Conservation (phyloP, 2,113 vertebrate genomes). For the Pandion haliaetus region DNA sequence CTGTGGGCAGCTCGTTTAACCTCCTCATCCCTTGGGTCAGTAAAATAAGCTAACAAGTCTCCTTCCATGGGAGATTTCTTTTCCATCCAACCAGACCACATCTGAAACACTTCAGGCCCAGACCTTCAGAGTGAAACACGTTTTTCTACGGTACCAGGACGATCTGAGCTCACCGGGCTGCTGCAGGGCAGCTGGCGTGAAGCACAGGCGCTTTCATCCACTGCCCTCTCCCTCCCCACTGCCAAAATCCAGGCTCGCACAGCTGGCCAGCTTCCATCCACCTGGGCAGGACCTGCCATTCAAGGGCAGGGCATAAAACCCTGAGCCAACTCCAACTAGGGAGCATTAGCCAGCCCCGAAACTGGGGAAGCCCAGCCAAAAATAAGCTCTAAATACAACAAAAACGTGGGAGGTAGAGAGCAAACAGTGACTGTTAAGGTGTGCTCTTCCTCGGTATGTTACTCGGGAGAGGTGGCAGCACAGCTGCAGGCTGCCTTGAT, state of each 20-base stretch:
- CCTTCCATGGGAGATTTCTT: not conserved
- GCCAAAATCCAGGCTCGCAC: not conserved
- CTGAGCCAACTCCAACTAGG: not conserved
- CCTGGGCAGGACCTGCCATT: not conserved
- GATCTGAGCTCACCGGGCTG: not conserved
- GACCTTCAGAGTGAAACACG: not conserved
- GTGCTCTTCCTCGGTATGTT: not conserved
- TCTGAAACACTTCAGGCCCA: not conserved
- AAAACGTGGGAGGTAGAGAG: not conserved
- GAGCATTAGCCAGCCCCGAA: not conserved
- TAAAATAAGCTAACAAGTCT: not conserved
- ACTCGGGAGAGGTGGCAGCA: not conserved
- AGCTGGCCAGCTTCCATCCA: not conserved
- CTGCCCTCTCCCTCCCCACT: not conserved
- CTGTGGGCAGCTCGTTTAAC: not conserved
- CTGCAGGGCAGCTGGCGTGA: not conserved
- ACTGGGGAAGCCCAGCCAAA: not conserved
- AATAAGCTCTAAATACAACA: not conserved
- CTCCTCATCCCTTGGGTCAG: not conserved
- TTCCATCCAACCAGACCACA: not conserved
- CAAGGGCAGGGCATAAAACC: not conserved
- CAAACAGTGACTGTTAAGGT: not conserved
- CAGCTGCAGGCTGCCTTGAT: not conserved
- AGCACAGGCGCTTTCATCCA: not conserved
- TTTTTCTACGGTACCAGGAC: accelerated